These are phyloP conservation scores for Nycticryphes semicollaris DNA, from an alignment of 2,113 vertebrate genomes.

Conservation along the genomic window DNA sequence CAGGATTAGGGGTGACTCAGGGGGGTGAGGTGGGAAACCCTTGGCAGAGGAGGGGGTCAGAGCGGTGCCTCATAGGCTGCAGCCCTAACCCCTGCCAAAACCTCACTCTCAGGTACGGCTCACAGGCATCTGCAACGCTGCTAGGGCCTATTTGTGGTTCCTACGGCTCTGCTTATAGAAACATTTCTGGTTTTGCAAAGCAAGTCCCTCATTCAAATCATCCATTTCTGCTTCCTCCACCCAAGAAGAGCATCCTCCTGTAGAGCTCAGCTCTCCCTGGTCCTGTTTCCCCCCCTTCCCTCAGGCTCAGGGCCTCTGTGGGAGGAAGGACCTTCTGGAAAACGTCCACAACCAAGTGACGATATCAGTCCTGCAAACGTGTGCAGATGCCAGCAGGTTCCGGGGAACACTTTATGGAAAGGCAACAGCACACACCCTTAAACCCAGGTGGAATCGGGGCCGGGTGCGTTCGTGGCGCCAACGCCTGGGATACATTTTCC, in stretches of 20 bases:
- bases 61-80: accelerated
- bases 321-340: background rate
- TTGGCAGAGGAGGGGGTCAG: background rate
- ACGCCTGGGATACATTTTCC: background rate
- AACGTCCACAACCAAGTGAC: background rate
- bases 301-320: background rate
- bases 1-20: background rate
- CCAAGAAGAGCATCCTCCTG: background rate
- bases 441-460: accelerated
- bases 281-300: background rate
- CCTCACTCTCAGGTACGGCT: background rate
- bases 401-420: background rate
- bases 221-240: background rate
- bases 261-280: background rate
- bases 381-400: background rate
- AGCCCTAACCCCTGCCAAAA: background rate
- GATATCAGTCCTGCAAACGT: background rate
- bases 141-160: background rate
- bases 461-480: background rate
- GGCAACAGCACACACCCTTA: background rate
- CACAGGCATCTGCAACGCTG: background rate
- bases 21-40: background rate
- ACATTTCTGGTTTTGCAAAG: background rate
- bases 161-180: background rate
- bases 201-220: background rate